Conservation (phyloP, 2,888 invertebrate genomes). For the Keiferia lycopersicella region DNA sequence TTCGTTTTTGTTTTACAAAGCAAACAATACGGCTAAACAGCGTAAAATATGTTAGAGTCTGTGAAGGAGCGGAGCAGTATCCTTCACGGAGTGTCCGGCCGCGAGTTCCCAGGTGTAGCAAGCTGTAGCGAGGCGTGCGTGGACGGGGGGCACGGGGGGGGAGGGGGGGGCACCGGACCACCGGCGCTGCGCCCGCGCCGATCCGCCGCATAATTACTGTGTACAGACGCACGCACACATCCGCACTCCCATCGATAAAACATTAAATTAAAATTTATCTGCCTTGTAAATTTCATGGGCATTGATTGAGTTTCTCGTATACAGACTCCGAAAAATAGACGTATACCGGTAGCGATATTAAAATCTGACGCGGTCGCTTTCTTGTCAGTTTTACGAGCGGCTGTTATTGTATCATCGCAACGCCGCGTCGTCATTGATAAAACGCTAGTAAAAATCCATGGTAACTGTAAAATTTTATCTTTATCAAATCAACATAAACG, state of each 20-base stretch:
- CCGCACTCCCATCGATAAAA: conserved; percentile 64
- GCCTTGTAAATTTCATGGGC: conserved; percentile 74
- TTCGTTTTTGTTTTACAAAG: conserved; percentile 39
- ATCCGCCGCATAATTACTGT: conserved; percentile 77
- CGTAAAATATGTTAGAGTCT: conserved; percentile 49
- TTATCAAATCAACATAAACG: conserved; percentile 51
- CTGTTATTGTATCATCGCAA: conserved; percentile 45
- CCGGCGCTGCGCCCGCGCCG: conserved; percentile 74
- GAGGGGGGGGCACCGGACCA: conserved; percentile 68
- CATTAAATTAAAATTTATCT: conserved; percentile 77
- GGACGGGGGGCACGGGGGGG: conserved; percentile 37
- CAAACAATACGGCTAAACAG: conserved; percentile 50
- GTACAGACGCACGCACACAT: conserved; percentile 66
- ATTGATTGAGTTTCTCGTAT: conserved; percentile 69
- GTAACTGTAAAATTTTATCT: conserved; percentile 49
- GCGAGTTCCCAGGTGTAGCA: conserved; percentile 69
- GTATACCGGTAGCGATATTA: conserved; percentile 61
- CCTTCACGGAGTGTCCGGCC: conserved; percentile 59
- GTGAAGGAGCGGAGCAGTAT: conserved; percentile 49
- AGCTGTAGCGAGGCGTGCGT: conserved; percentile 43
- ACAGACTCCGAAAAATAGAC: conserved; percentile 46
- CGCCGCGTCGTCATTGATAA: conserved; percentile 51
- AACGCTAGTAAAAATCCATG: conserved; percentile 50
- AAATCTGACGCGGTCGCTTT: conserved; percentile 58
- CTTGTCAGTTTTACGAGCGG: conserved; percentile 46